Base-by-base conservation (phyloP, 1,140 invertebrate genomes). In the Calephelis virginiensis region DNA sequence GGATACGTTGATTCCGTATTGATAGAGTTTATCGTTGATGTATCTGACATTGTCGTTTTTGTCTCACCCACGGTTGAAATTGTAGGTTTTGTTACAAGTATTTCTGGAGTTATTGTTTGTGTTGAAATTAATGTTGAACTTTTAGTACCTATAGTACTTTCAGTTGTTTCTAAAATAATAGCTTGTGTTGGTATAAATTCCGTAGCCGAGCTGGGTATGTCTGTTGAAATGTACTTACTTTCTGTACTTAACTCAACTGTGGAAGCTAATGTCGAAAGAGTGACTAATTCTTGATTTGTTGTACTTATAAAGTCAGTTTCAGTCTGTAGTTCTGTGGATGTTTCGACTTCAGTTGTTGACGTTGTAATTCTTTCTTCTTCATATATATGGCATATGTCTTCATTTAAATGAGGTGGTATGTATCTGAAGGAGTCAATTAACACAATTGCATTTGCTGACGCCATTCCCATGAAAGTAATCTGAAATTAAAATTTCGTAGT, bases 371-470 rank as follows among this genome's bases (percentile, higher is more conserved):
- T 37, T 9, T 56, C 53, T 10, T 56, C 9, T 37, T 56, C 50
- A 8, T 56, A 45, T 62, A 45, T 46, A 13, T 46, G 13, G 13
- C 61, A 62, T 11, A 45, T 13, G 0, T 47, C 61, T 17, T 62
- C 61, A 46, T 62, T 28, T 17, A 13, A 62, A 6, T 46, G 13
- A 11, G 61, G 61, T 14, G 61, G 61, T 47, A 62, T 45, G 13
- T 46, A 62, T 62, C 61, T 47, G 17, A 62, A 62, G 13, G 61
- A 62, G 43, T 62, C 61, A 46, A 62, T 45, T 4, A 62, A 9
- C 7, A 62, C 9, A 8, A 62, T 62, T 17, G 61, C 45, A 45
- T 62, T 28, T 11, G 61, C 8, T 28, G 61, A 62, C 5, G 61
- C 61, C 40, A 62, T 45, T 17, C 61, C 61, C 13, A 46, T 46